Percentiles rank a stretch among this genome's conserved stretches.
Evolutionary conservation across 2,113 vertebrate species (phyloP).

Genomic region (Lipotes vexillifer): DNA sequence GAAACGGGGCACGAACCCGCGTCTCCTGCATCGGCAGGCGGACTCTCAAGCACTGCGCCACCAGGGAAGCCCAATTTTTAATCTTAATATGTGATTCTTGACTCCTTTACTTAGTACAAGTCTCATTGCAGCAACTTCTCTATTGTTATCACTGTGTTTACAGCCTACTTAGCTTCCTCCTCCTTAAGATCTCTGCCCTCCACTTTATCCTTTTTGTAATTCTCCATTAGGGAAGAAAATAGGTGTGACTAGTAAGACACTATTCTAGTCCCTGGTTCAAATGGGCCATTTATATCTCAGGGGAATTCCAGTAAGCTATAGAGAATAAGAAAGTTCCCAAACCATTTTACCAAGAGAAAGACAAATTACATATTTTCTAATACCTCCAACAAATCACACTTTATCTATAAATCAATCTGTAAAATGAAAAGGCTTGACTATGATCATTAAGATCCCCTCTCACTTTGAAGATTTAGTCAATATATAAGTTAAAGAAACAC

Average conservation of each 20-base stretch:
- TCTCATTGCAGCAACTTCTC: neutral
- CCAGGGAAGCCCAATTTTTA: no score
- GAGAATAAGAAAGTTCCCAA: neutral
- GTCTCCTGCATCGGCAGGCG: no score
- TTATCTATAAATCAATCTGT: neutral
- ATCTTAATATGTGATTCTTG: neutral
- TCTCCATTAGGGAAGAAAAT: neutral
- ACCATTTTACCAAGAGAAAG: neutral
- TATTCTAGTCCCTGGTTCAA: neutral
- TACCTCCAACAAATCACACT: neutral
- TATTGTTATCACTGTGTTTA: neutral
- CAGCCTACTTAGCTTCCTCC: neutral
- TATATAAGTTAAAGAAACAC: neutral
- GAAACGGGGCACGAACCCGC: no score
- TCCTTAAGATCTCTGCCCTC: neutral
- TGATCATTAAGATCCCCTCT: neutral
- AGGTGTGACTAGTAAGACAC: neutral
- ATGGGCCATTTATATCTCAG: neutral
- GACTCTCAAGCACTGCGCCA: no score
- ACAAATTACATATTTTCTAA: neutral
- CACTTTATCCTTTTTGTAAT: neutral
- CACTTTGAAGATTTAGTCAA: neutral
- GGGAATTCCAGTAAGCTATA: neutral
- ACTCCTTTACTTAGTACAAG: neutral
- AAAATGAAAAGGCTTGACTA: neutral